Evolutionary conservation across 2,113 vertebrate genomes (phyloP).

Genomic region (Capra hircus): DNA sequence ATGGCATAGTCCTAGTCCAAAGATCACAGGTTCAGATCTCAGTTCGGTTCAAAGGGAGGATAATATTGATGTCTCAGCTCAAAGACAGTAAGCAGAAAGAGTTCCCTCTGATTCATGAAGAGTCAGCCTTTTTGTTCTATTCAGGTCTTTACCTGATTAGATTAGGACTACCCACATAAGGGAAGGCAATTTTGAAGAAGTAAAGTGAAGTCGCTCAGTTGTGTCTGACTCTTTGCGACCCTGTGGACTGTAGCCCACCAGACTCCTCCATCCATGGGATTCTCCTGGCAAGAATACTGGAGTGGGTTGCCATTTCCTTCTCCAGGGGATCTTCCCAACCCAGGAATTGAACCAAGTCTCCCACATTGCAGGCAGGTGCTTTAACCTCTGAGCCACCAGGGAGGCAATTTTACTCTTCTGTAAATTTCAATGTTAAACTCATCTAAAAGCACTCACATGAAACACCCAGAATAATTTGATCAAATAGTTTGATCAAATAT

Average conservation of each 20-base stretch:
- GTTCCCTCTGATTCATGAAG: neutral
- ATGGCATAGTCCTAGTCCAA: neutral
- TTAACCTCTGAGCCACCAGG: neutral
- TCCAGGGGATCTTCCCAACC: too few relatives aligned
- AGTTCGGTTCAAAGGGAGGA: neutral
- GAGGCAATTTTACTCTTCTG: neutral
- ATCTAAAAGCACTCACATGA: neutral
- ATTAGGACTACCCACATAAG: neutral
- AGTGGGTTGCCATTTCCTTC: too few relatives aligned
- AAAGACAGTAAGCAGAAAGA: neutral
- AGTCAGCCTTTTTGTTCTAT: neutral
- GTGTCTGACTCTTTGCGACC: fast-evolving
- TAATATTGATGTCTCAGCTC: neutral
- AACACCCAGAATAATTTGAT: neutral
- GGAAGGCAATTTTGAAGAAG: neutral
- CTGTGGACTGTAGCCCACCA: too few relatives aligned
- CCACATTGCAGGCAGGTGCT: too few relatives aligned
- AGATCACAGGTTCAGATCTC: neutral
- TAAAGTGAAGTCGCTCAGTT: too few relatives aligned
- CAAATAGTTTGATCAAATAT: neutral
- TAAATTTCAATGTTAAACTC: neutral
- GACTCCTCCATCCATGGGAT: too few relatives aligned
- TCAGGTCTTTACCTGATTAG: neutral
- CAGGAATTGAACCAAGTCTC: too few relatives aligned
- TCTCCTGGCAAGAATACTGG: too few relatives aligned